These are phyloP conservation scores for Actenoides lindsayi DNA, from an alignment of 2,113 vertebrate genomes.

Conservation along the genomic window DNA sequence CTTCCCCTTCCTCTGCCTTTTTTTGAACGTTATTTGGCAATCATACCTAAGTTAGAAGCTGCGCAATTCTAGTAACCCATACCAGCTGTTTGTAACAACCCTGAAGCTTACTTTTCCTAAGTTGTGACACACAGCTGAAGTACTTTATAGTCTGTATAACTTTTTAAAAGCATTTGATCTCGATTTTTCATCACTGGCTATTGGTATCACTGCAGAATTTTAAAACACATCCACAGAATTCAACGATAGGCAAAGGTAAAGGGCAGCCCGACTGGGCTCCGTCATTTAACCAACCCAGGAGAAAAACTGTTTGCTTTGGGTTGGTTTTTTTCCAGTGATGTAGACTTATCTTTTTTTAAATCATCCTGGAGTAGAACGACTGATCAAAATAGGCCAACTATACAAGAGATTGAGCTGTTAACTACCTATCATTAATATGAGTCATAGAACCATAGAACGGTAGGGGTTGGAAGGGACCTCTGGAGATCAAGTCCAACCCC, in stretches of 20 bases:
- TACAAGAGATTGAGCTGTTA: neutral
- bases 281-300: neutral
- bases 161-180: neutral
- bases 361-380: neutral
- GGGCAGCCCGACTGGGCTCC: neutral
- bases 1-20: neutral
- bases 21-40: neutral
- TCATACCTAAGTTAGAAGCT: neutral
- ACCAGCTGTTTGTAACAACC: neutral
- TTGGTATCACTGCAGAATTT: neutral
- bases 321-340: neutral
- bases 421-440: accelerated
- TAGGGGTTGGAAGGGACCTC: too few relatives aligned
- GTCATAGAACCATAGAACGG: too few relatives aligned
- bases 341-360: neutral
- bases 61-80: neutral
- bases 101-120: neutral
- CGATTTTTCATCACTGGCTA: neutral
- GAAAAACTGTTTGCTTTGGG: neutral
- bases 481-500: too few relatives aligned
- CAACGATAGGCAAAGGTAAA: neutral
- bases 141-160: neutral
- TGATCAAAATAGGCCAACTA: neutral
- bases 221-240: neutral
- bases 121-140: neutral